Evolutionary conservation across 2,113 vertebrate species (phyloP).

Genomic region (Heliornis fulica): DNA sequence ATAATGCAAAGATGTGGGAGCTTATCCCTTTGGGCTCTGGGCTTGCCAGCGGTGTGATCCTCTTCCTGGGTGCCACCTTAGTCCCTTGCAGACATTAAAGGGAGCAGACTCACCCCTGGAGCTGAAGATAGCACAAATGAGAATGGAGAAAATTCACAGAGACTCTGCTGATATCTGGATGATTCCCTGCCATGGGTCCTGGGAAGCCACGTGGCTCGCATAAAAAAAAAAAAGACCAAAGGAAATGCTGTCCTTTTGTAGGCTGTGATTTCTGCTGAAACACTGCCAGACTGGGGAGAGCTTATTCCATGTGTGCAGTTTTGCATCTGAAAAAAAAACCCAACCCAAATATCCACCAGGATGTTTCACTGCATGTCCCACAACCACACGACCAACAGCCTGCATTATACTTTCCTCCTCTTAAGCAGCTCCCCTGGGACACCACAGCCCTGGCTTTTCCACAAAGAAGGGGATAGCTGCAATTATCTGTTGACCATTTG

Average conservation of each 20-base stretch:
- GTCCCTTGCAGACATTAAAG: background rate
- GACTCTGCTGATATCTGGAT: background rate
- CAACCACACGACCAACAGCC: background rate
- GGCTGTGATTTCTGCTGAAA: background rate
- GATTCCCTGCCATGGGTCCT: background rate
- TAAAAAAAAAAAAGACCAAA: background rate
- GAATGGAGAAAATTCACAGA: background rate
- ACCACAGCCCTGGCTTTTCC: background rate
- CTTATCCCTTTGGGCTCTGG: background rate
- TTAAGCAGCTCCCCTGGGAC: background rate
- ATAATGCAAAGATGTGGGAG: background rate
- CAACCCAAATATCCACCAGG: no score
- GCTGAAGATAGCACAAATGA: background rate
- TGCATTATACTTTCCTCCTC: background rate
- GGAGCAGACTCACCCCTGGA: background rate
- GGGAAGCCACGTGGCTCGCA: background rate
- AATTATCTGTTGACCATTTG: background rate
- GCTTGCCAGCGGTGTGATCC: background rate
- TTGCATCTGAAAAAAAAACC: background rate
- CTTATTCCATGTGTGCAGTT: background rate
- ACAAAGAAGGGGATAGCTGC: background rate
- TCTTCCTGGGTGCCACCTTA: background rate
- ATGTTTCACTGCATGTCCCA: background rate
- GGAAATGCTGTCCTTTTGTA: background rate
- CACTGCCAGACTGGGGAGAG: background rate